These are phyloP conservation scores for Rugalucina vietnamica DNA, from an alignment of 2,888 invertebrate species.

Conservation along the genomic window DNA sequence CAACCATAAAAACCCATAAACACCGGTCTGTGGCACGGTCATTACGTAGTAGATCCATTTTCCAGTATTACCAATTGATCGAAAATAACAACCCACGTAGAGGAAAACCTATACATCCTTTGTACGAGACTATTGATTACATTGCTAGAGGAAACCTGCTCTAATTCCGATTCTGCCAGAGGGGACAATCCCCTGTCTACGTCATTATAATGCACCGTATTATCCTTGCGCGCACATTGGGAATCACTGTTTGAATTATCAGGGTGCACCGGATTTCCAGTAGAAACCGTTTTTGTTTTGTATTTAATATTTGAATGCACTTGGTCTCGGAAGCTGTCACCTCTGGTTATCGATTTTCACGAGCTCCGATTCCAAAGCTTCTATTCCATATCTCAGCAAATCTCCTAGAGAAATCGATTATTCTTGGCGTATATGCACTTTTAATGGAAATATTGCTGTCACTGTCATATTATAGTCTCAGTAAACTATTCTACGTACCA, in stretches of 20 bases:
- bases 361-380: not conserved
- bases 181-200: not conserved
- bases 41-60: no score
- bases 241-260: not conserved
- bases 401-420: slow-evolving; percentile 50
- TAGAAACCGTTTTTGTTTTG: not conserved
- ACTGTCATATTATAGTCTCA: not conserved
- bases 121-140: not conserved
- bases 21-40: not conserved
- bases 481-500: no score
- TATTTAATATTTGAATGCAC: not conserved
- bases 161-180: not conserved
- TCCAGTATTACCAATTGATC: no score
- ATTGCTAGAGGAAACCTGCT: not conserved
- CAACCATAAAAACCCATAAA: not conserved
- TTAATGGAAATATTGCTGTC: slow-evolving; percentile 5
- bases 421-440: slow-evolving; percentile 43
- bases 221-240: not conserved
- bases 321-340: not conserved
- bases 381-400: slow-evolving; percentile 51
- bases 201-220: not conserved
- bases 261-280: not conserved
- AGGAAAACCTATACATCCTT: not conserved
- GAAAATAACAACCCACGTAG: not conserved
- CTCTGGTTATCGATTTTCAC: not conserved